Conservation (phyloP, 2,797 vertebrate species). For the Crocidura indochinensis region DNA sequence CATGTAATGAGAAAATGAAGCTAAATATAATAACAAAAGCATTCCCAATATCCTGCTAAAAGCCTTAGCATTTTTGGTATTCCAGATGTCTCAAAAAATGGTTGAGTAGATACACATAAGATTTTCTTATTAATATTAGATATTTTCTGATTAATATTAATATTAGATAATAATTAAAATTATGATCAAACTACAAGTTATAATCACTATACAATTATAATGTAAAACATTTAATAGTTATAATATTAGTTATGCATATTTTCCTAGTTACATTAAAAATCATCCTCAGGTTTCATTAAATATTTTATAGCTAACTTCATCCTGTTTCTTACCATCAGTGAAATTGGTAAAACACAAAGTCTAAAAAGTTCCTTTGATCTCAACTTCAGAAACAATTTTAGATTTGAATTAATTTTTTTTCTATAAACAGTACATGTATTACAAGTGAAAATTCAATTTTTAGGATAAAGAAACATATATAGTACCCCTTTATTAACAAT, state of each 20-base stretch:
- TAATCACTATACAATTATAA: neutral
- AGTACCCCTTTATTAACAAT: too few species aligned
- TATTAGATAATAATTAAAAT: constrained; percentile 20
- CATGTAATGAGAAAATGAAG: constrained; percentile 49
- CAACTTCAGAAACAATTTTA: constrained; percentile 53
- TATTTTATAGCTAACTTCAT: constrained; percentile 1
- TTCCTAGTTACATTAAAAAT: constrained; percentile 69
- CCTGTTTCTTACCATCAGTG: neutral
- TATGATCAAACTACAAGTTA: constrained; percentile 31
- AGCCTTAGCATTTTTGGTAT: neutral
- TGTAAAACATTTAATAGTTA: neutral
- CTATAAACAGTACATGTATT: neutral
- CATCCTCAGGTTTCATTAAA: neutral
- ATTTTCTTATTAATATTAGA: constrained; percentile 39
- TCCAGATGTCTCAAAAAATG: neutral
- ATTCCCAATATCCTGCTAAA: neutral
- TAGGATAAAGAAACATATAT: too few species aligned
- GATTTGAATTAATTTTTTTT: constrained; percentile 45
- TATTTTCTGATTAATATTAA: too few species aligned
- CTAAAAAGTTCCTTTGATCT: constrained; percentile 10
- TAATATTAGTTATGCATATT: constrained; percentile 54
- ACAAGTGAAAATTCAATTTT: constrained; percentile 2
- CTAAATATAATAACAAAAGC: neutral
- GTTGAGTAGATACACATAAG: neutral
- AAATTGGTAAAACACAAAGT: constrained; percentile 40